Percentiles rank a stretch among this genome's conserved stretches.
phyloP scores from a whole-genome alignment of 2,797 vertebrate species.

The Phalanger gymnotis region DNA sequence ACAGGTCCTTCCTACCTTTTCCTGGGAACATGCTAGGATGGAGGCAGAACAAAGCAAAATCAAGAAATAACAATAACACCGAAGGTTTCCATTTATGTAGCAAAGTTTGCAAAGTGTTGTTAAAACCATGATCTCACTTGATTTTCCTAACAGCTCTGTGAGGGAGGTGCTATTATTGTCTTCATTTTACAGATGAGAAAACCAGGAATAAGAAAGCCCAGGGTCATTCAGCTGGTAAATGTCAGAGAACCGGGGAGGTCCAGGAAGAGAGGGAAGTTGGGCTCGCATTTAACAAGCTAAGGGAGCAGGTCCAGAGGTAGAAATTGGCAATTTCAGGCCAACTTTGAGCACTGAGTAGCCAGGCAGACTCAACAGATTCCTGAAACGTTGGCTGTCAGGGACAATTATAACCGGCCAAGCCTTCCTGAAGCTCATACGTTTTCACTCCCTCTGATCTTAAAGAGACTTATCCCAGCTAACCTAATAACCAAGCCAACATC shows the following conservation, averaged over 20 bases:
- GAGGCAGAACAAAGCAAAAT: not conserved
- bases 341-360: not conserved
- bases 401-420: not conserved
- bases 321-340: not conserved
- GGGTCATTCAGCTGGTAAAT: not conserved
- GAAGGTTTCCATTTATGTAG: not conserved
- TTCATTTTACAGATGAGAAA: not conserved
- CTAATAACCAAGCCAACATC: not conserved
- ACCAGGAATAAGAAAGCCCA: not conserved
- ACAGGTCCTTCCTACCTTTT: not conserved
- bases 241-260: not conserved
- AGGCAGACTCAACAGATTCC: not conserved
- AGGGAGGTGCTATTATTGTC: not conserved
- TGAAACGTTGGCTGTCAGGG: not conserved
- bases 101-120: not conserved
- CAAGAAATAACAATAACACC: not conserved
- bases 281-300: not conserved
- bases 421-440: not conserved
- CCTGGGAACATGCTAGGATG: not conserved
- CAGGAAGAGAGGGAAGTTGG: not conserved
- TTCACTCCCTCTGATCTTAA: slow-evolving; percentile 1
- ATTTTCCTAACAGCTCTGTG: not conserved
- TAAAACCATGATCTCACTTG: not conserved
- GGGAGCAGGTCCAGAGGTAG: not conserved
- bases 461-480: not conserved